These are phyloP conservation scores for Hydrolagus affinis DNA, from an alignment of 2,113 vertebrate species.

Conservation along the genomic window DNA sequence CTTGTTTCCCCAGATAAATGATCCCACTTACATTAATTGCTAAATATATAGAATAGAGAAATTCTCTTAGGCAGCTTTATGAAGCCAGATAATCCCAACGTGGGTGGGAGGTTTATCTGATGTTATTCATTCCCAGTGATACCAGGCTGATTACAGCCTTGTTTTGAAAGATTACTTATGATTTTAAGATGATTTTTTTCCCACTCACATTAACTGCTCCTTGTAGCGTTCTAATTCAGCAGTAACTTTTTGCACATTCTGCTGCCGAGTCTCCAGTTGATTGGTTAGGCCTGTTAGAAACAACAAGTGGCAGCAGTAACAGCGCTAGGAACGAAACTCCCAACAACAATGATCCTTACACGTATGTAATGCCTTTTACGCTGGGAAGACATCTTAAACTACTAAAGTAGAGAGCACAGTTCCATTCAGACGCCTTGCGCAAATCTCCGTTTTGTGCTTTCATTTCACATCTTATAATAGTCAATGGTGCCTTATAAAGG, in stretches of 20 bases:
- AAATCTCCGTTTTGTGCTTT: not conserved
- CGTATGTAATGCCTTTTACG: too few relatives aligned
- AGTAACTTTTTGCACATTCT: slow-evolving; percentile 58
- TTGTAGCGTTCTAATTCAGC: slow-evolving; percentile 54
- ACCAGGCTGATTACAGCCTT: too few relatives aligned
- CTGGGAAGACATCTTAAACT: too few relatives aligned
- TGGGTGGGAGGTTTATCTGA: too few relatives aligned
- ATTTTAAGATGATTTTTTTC: not conserved
- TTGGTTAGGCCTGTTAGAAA: slow-evolving; percentile 63
- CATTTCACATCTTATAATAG: not conserved
- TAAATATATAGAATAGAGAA: too few relatives aligned
- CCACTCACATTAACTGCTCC: slow-evolving; percentile 65
- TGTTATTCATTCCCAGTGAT: too few relatives aligned
- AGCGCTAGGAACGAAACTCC: not conserved
- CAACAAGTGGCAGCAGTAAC: slow-evolving; percentile 29
- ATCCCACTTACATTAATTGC: too few relatives aligned
- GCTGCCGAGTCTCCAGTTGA: slow-evolving; percentile 52
- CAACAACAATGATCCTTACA: not conserved
- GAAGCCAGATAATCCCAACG: too few relatives aligned
- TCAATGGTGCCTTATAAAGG: not conserved
- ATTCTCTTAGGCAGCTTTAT: too few relatives aligned
- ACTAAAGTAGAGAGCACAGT: not conserved
- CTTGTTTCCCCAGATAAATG: too few relatives aligned
- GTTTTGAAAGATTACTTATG: not conserved
- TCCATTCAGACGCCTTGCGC: not conserved